These are phyloP conservation scores for Suricata suricatta DNA, from an alignment of 2,113 vertebrate genomes.

Conservation along the genomic window DNA sequence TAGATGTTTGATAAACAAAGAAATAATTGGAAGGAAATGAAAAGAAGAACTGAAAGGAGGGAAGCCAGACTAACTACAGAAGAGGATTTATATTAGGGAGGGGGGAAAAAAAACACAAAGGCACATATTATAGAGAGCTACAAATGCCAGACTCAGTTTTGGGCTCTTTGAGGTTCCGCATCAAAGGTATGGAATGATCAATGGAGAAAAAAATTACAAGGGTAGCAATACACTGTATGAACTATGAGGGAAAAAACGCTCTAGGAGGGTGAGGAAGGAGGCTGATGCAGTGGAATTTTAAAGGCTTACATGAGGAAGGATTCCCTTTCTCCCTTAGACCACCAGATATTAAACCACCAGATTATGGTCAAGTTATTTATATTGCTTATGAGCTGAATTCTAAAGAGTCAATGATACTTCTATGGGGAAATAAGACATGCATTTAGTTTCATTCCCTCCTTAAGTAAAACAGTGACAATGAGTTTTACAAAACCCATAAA, in stretches of 20 bases:
- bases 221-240: background rate
- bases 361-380: conserved; percentile 2
- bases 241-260: background rate
- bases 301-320: background rate
- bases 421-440: background rate
- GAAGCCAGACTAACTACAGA: background rate
- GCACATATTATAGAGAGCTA: background rate
- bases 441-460: background rate
- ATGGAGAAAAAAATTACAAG: background rate
- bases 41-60: background rate
- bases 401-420: background rate
- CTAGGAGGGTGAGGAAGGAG: background rate
- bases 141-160: background rate
- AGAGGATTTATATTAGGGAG: background rate
- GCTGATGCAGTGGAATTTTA: background rate
- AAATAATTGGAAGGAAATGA: background rate
- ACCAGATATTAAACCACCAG: background rate
- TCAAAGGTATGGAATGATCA: background rate
- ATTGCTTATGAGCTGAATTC: background rate
- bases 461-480: background rate
- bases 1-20: background rate
- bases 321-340: background rate
- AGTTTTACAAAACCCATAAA: conserved; percentile 38
- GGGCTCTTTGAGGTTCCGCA: background rate
- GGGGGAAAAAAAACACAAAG: background rate